Evolutionary conservation across 2,113 vertebrate genomes (phyloP).

Genomic region (Stegostoma tigrinum): DNA sequence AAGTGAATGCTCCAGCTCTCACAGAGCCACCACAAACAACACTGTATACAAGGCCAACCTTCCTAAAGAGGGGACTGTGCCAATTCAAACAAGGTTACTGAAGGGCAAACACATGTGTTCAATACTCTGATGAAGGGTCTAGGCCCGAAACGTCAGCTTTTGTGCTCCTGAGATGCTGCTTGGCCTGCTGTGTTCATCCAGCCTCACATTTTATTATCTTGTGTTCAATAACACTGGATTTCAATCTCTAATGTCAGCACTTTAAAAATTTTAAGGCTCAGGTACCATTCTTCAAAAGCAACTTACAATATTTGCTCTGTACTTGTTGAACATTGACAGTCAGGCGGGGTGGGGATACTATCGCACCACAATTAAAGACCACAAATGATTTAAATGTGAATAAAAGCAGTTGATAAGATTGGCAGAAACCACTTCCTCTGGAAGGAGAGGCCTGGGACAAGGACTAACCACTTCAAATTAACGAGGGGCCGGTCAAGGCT

Average conservation of each 20-base stretch:
- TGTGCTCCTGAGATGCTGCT: too few relatives aligned
- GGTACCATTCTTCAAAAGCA: too few relatives aligned
- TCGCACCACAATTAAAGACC: neutral
- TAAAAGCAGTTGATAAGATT: too few relatives aligned
- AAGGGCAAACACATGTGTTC: neutral
- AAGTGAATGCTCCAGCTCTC: neutral
- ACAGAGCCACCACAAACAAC: neutral
- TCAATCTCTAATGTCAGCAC: neutral
- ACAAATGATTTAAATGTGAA: too few relatives aligned
- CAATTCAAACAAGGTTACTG: neutral
- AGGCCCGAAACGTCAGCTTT: too few relatives aligned
- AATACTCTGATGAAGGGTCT: too few relatives aligned
- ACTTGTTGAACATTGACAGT: neutral
- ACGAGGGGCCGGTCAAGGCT: too few relatives aligned
- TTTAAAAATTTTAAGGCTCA: neutral
- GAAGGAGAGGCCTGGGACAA: too few relatives aligned
- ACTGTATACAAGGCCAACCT: neutral
- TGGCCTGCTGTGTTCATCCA: too few relatives aligned
- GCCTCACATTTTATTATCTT: too few relatives aligned
- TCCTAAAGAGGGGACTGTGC: neutral
- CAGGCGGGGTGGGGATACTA: neutral
- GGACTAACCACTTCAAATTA: too few relatives aligned
- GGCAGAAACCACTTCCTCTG: too few relatives aligned
- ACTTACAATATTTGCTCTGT: neutral
- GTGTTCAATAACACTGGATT: neutral